Evolutionary conservation across 2,888 invertebrate genomes (phyloP).

Genomic region (Amblyjoppa fuscipennis): DNA sequence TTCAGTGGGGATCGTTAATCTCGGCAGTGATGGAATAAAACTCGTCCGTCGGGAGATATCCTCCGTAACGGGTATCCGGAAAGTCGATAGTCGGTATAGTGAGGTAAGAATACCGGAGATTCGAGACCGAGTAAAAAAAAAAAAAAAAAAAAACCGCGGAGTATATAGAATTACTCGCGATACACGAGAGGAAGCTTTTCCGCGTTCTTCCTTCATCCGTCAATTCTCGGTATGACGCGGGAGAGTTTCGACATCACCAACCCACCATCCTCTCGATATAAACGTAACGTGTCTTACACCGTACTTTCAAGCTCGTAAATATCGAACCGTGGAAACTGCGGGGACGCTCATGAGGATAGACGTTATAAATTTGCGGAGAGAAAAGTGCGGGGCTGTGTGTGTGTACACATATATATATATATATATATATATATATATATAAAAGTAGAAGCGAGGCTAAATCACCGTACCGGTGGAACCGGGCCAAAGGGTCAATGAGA

Average conservation of each 20-base stretch:
- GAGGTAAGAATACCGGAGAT: not conserved
- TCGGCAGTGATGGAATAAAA: not conserved
- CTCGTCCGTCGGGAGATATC: slow-evolving; percentile 7
- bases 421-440: not conserved
- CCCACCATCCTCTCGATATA: not conserved
- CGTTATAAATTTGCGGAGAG: slow-evolving; percentile 33
- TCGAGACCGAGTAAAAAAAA: not conserved
- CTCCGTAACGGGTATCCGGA: not conserved
- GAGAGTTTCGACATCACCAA: not conserved
- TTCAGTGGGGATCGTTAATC: slow-evolving; percentile 28
- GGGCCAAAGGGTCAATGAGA: slow-evolving; percentile 67
- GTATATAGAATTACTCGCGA: slow-evolving; percentile 30
- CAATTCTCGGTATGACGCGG: slow-evolving; percentile 21
- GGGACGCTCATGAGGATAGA: slow-evolving; percentile 33
- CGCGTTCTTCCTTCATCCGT: slow-evolving; percentile 42
- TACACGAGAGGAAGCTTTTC: slow-evolving; percentile 23
- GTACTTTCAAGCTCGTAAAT: slow-evolving; percentile 27
- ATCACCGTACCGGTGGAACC: slow-evolving; percentile 41
- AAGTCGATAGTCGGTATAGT: slow-evolving; percentile 19
- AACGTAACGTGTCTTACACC: not conserved
- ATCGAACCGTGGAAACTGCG: slow-evolving; percentile 24
- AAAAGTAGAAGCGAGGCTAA: slow-evolving; percentile 3
- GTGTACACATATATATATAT: too few species aligned
- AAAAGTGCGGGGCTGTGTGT: not conserved
- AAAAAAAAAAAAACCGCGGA: not conserved